Evolutionary conservation across 2,797 vertebrate genomes (phyloP).

Genomic region (Hoplostethus mediterraneus): DNA sequence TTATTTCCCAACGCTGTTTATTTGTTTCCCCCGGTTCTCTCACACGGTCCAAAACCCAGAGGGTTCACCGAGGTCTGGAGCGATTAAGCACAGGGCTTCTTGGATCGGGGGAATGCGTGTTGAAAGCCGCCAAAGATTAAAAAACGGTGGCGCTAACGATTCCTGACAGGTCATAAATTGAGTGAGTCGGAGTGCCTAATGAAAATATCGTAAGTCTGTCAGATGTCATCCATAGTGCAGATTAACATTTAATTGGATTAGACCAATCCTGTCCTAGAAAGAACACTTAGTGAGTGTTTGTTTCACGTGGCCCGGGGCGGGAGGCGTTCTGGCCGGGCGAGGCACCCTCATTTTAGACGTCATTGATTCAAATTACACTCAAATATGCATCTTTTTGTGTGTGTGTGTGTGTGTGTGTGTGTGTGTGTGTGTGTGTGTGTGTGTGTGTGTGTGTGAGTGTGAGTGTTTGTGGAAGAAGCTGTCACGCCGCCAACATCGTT

Average conservation of each 20-base stretch:
- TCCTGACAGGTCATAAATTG: constrained; percentile 77
- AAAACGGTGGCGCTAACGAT: constrained; percentile 63
- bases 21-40: constrained; percentile 48
- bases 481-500: constrained; percentile 59
- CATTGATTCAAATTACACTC: constrained; percentile 69
- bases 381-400: constrained; percentile 62
- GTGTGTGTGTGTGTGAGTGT: constrained; percentile 40
- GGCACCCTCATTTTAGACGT: constrained; percentile 63
- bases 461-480: constrained; percentile 48
- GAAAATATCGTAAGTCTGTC: constrained; percentile 77
- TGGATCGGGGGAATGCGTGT: constrained; percentile 48
- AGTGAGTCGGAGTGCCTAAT: constrained; percentile 64
- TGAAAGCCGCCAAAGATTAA: constrained; percentile 67
- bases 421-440: constrained; percentile 35
- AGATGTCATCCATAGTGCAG: constrained; percentile 67
- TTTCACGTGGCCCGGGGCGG: constrained; percentile 47
- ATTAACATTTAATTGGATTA: constrained; percentile 76
- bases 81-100: constrained; percentile 57
- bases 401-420: constrained; percentile 34
- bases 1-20: constrained; percentile 30
- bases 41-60: neutral
- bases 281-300: constrained; percentile 68
- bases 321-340: constrained; percentile 54
- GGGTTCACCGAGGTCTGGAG: constrained; percentile 16
- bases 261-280: constrained; percentile 37